Conservation (phyloP, 2,113 vertebrate species). For the Hippocampus abdominalis region DNA sequence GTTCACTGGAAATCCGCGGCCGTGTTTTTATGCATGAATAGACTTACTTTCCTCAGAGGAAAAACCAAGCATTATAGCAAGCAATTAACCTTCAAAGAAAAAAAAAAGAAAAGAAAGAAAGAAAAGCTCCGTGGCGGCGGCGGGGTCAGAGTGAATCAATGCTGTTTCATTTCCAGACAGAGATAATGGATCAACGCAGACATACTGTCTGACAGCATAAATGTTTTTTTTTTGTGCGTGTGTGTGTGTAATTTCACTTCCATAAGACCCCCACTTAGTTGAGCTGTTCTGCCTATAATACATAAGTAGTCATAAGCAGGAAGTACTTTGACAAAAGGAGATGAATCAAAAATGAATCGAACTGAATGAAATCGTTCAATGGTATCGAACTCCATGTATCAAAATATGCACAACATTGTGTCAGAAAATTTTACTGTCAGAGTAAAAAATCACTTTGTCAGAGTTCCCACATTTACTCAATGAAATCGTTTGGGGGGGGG, state of each 20-base stretch:
- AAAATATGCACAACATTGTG: too few relatives aligned
- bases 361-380: too few relatives aligned
- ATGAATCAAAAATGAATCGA: too few relatives aligned
- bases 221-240: conserved; percentile 36
- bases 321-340: neutral
- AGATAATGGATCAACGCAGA: conserved; percentile 59
- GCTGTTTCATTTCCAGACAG: conserved; percentile 50
- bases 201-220: conserved; percentile 53
- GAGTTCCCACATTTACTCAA: too few relatives aligned
- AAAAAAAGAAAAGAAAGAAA: neutral
- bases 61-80: conserved; percentile 11
- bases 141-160: conserved; percentile 18
- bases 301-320: neutral
- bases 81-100: conserved; percentile 34
- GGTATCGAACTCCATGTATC: too few relatives aligned
- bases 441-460: too few relatives aligned
- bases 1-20: neutral
- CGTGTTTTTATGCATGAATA: neutral
- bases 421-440: too few relatives aligned
- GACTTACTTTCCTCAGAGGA: neutral
- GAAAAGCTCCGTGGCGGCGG: conserved; percentile 12
- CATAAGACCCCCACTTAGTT: conserved; percentile 12
- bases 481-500: too few relatives aligned
- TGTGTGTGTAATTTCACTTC: conserved; percentile 38
- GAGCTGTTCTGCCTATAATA: neutral